These are phyloP conservation scores for Hypomecis atomaria DNA, from an alignment of 2,888 invertebrate species.

Conservation along the genomic window DNA sequence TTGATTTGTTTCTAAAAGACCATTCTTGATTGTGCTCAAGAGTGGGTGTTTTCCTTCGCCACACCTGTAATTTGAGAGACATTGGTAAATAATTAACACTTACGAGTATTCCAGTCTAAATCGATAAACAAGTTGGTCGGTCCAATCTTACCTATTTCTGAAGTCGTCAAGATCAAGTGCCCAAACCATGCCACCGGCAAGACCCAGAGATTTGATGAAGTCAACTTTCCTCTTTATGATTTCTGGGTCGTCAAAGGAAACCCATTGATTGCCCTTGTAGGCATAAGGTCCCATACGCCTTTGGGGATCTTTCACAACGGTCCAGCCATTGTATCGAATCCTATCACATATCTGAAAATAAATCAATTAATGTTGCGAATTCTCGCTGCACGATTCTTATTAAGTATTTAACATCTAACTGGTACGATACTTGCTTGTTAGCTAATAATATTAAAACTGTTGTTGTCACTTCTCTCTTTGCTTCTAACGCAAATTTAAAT, in stretches of 20 bases:
- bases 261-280: conserved; percentile 95
- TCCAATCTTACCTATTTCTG: conserved; percentile 80
- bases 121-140: background rate
- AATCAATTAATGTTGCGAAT: no score
- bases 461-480: no score
- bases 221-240: conserved; percentile 92
- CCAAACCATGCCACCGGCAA: conserved; percentile 97
- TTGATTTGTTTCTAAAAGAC: conserved; percentile 82
- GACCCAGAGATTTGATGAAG: conserved; percentile 89
- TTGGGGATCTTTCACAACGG: conserved; percentile 90
- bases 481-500: no score
- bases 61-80: conserved; percentile 78
- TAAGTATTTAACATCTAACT: no score
- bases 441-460: no score
- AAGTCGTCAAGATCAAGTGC: conserved; percentile 96
- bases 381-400: no score
- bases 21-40: conserved; percentile 90
- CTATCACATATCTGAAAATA: conserved; percentile 90
- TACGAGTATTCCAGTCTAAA: background rate
- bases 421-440: background rate
- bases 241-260: conserved; percentile 93
- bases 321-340: conserved; percentile 91
- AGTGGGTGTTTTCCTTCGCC: conserved; percentile 92
- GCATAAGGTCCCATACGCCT: conserved; percentile 95
- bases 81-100: no score